Percentiles rank a stretch among this genome's conserved stretches.
Evolutionary conservation across 1,140 invertebrate genomes (phyloP).

Genomic region (Bombus confusus): DNA sequence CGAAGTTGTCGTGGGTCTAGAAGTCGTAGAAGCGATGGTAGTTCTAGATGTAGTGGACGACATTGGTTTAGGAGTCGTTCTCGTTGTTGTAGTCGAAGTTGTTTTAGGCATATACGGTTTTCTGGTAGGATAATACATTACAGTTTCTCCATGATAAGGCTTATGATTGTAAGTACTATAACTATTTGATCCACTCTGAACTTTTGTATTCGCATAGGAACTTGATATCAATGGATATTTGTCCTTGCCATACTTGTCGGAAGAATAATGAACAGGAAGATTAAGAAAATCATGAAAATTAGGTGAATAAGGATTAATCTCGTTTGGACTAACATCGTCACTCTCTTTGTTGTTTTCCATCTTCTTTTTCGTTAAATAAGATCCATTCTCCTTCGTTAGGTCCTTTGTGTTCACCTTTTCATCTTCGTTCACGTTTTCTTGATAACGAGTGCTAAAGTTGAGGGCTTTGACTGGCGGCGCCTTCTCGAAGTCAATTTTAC

Average conservation of each 20-base stretch:
- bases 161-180: constrained; percentile 85
- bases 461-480: constrained; percentile 77
- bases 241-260: constrained; percentile 84
- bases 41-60: constrained; percentile 61
- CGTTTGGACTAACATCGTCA: constrained; percentile 80
- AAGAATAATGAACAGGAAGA: constrained; percentile 87
- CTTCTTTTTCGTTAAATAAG: constrained; percentile 64
- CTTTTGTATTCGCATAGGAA: constrained; percentile 88
- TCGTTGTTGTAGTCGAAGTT: constrained; percentile 68
- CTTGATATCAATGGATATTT: constrained; percentile 87
- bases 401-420: constrained; percentile 70
- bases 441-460: constrained; percentile 82
- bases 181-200: constrained; percentile 86
- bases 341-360: constrained; percentile 80
- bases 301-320: constrained; percentile 83
- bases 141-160: constrained; percentile 81
- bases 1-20: constrained; percentile 64
- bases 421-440: constrained; percentile 74
- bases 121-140: constrained; percentile 57
- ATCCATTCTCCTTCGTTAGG: constrained; percentile 19
- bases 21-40: constrained; percentile 71
- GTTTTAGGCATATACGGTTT: constrained; percentile 38
- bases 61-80: constrained; percentile 66
- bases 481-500: constrained; percentile 85
- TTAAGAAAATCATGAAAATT: constrained; percentile 88